Evolutionary conservation across 2,113 vertebrate species (phyloP).

Genomic region (Calyptomena viridis): DNA sequence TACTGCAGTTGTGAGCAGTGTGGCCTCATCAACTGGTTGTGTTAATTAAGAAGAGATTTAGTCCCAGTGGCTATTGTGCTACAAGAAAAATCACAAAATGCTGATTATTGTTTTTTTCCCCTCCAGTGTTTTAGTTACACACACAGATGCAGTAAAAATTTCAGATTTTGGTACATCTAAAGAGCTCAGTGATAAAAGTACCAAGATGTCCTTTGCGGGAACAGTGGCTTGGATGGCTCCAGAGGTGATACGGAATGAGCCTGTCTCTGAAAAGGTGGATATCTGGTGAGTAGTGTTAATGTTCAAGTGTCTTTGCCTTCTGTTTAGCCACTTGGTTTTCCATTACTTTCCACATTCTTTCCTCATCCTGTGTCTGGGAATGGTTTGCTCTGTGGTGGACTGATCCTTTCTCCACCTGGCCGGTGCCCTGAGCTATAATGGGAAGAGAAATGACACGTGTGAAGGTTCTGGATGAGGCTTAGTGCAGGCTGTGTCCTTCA

Average conservation of each 20-base stretch:
- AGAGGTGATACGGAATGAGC: constrained; percentile 96
- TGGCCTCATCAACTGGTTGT: background rate
- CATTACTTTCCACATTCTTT: background rate
- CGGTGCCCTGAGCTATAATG: background rate
- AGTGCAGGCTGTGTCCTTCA: background rate
- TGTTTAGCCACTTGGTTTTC: background rate
- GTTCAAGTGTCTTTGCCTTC: background rate
- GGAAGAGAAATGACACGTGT: background rate
- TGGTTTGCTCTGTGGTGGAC: background rate
- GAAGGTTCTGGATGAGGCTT: background rate
- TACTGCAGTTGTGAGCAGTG: background rate
- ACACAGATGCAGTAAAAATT: constrained; percentile 94
- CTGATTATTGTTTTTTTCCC: background rate
- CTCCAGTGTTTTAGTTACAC: constrained; percentile 92
- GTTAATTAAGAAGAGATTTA: background rate
- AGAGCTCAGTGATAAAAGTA: constrained; percentile 98
- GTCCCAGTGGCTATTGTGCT: background rate
- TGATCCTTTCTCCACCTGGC: background rate
- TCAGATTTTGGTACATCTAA: constrained; percentile 98
- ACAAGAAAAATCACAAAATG: background rate
- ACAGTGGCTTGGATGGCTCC: constrained; percentile 99
- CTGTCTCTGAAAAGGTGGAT: constrained; percentile 97
- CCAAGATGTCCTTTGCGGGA: constrained; percentile 98
- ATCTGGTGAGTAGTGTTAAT: constrained; percentile 85
- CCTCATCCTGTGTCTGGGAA: background rate